Percentiles rank a stretch among this genome's conserved stretches.
Evolutionary conservation across 2,888 invertebrate genomes (phyloP).

Genomic region (Myathropa florea): DNA sequence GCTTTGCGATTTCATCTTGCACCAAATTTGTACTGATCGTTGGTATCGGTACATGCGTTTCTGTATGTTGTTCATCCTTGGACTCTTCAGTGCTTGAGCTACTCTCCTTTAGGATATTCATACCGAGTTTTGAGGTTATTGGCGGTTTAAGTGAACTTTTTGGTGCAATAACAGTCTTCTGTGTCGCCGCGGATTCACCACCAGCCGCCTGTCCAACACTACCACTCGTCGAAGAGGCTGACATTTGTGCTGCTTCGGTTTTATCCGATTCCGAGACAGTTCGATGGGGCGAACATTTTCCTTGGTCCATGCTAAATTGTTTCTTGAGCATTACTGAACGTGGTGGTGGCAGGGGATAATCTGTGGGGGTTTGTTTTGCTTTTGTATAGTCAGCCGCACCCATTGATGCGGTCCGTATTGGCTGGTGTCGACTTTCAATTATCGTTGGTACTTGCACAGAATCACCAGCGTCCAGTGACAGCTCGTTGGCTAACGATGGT

Average conservation of each 20-base stretch:
- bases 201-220: conserved; percentile 40
- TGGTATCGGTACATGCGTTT: conserved; percentile 75
- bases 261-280: conserved; percentile 73
- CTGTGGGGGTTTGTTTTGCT: conserved; percentile 71
- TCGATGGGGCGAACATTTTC: conserved; percentile 76
- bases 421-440: conserved; percentile 74
- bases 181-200: conserved; percentile 52
- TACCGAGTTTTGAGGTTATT: conserved; percentile 76
- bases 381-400: conserved; percentile 76
- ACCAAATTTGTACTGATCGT: conserved; percentile 80
- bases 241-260: conserved; percentile 47
- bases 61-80: conserved; percentile 76
- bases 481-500: conserved; percentile 79
- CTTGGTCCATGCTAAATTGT: conserved; percentile 81
- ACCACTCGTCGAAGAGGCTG: conserved; percentile 45
- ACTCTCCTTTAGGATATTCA: conserved; percentile 80
- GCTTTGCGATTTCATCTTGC: conserved; percentile 81
- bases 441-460: conserved; percentile 73
- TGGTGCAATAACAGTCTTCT: conserved; percentile 75
- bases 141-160: conserved; percentile 78
- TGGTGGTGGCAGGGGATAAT: conserved; percentile 74
- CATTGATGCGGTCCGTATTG: conserved; percentile 78
- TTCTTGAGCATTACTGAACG: conserved; percentile 79
- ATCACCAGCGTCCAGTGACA: conserved; percentile 79
- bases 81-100: conserved; percentile 81